phyloP scores from a whole-genome alignment of 2,113 vertebrate species.

The Poeciliopsis occidentalis region DNA sequence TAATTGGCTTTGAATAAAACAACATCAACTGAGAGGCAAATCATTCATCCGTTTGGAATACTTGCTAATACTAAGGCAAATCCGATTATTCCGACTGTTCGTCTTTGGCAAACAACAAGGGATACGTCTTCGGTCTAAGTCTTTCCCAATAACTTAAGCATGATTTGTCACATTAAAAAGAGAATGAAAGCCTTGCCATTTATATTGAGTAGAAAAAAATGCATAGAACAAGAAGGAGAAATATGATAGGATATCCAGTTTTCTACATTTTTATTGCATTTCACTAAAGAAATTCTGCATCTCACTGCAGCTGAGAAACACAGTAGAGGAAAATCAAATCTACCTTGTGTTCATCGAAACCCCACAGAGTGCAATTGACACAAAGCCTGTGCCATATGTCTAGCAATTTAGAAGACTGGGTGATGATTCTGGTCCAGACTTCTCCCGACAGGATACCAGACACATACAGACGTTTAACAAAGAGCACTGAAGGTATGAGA shows the following conservation, averaged over 20 bases:
- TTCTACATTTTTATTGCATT: background rate
- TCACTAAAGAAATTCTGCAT: constrained; percentile 1
- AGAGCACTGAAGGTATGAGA: constrained; percentile 55
- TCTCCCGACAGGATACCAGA: constrained; percentile 69
- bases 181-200: background rate
- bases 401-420: constrained; percentile 58
- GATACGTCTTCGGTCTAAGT: constrained; percentile 3
- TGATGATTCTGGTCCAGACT: constrained; percentile 71
- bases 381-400: constrained; percentile 70
- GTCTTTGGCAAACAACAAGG: constrained; percentile 39
- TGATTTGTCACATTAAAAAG: background rate
- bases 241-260: background rate
- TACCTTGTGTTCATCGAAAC: constrained; percentile 59
- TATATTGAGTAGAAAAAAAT: background rate
- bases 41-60: constrained; percentile 36
- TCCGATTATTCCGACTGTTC: constrained; percentile 48
- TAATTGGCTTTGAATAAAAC: constrained; percentile 41
- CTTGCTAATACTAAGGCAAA: constrained; percentile 47
- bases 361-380: constrained; percentile 71
- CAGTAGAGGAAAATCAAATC: constrained; percentile 31
- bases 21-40: background rate
- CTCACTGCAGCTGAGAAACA: constrained; percentile 7
- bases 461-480: constrained; percentile 64
- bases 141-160: background rate
- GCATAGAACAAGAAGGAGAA: background rate